Evolutionary conservation across 2,113 vertebrate genomes (phyloP).

Genomic region (Opisthocomus hoazin): DNA sequence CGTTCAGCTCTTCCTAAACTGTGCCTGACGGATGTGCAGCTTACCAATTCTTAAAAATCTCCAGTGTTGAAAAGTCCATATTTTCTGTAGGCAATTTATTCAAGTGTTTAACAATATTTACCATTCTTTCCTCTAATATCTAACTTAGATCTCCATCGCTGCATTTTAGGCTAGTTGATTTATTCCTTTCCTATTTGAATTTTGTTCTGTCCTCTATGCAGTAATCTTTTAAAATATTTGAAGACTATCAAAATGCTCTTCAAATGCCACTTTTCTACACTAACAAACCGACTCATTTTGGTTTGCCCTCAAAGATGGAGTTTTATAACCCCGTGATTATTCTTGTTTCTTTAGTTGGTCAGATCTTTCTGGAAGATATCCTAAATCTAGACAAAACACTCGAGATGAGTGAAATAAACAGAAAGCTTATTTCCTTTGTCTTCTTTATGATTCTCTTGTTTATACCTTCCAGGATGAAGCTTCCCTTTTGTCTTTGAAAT

Average conservation of each 20-base stretch:
- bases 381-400: not conserved
- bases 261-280: not conserved
- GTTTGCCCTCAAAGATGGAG: not conserved
- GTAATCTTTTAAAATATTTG: not conserved
- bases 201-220: not conserved
- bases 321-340: not conserved
- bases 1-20: not conserved
- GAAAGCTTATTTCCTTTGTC: not conserved
- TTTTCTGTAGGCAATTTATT: not conserved
- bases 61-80: not conserved
- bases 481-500: slow-evolving; percentile 23
- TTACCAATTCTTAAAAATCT: not conserved
- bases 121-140: not conserved
- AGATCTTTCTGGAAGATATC: not conserved
- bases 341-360: not conserved
- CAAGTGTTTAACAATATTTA: not conserved
- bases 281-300: not conserved
- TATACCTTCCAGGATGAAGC: not conserved
- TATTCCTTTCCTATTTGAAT: not conserved
- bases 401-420: not conserved
- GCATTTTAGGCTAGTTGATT: not conserved
- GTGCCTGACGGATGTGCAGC: not conserved
- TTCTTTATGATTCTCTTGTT: not conserved
- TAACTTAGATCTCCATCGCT: not conserved
- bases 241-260: not conserved